These are phyloP conservation scores for Nipponacmea schrenckii DNA, from an alignment of 2,888 invertebrate genomes.

Conservation along the genomic window DNA sequence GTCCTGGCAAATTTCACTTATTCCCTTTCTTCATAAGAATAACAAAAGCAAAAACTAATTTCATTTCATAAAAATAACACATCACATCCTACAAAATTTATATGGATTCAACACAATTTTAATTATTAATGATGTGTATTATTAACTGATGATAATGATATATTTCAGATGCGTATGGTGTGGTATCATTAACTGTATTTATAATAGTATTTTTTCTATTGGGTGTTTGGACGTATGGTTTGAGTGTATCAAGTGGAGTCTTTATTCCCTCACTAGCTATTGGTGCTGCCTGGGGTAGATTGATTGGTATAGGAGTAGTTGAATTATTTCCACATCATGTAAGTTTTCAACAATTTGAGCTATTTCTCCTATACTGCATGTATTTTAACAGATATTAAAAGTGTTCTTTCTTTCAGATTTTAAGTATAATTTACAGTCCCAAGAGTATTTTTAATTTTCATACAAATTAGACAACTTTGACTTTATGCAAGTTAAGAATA, in stretches of 20 bases:
- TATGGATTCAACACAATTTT: no score
- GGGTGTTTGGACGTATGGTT: conserved; percentile 91
- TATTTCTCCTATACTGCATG: not conserved
- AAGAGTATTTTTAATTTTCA: no score
- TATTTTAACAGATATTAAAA: not conserved
- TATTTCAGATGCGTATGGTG: conserved; percentile 51
- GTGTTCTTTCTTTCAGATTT: not conserved
- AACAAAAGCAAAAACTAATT: no score
- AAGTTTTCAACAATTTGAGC: conserved; percentile 26
- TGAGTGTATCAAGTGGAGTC: conserved; percentile 92
- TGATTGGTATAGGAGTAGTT: conserved; percentile 78
- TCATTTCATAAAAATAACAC: no score
- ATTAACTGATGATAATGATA: not conserved
- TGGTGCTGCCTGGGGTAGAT: conserved; percentile 96
- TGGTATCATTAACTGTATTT: conserved; percentile 47
- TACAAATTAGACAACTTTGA: no score
- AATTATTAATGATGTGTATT: no score
- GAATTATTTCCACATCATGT: conserved; percentile 67
- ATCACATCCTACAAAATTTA: no score
- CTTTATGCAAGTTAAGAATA: no score
- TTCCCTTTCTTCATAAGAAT: no score
- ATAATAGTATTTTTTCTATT: conserved; percentile 85
- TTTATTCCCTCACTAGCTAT: conserved; percentile 93
- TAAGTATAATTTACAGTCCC: no score
- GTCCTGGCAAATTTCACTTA: no score